A percentile compares a stretch with the other conserved stretches of the same genome.
Evolutionary conservation across 1,140 invertebrate species (phyloP).

Genomic region (Geopemphigus sp.): DNA sequence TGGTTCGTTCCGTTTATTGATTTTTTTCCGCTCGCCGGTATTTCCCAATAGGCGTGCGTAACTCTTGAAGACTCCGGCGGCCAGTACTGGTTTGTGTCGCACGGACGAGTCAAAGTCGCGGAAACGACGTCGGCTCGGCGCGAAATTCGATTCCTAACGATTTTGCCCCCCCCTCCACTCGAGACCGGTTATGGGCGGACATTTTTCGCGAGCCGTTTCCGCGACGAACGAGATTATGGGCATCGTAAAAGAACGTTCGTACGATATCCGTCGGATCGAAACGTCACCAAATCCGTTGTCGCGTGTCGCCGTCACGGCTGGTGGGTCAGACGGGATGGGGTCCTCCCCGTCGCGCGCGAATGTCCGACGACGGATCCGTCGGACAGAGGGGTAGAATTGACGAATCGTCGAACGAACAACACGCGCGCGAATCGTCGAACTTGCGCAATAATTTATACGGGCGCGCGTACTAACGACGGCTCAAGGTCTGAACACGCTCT

Average conservation of each 20-base stretch:
- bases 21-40: not conserved
- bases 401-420: too few species aligned
- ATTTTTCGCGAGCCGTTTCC: conserved; percentile 15
- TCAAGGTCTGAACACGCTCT: too few species aligned
- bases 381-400: too few species aligned
- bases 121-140: not conserved
- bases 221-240: not conserved
- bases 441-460: too few species aligned
- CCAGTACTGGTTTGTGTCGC: conserved; percentile 14
- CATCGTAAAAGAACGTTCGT: not conserved
- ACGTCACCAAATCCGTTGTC: conserved; percentile 37
- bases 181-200: not conserved
- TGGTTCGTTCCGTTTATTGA: not conserved
- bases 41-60: not conserved
- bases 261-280: conserved; percentile 2
- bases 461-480: too few species aligned
- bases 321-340: too few species aligned
- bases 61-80: not conserved
- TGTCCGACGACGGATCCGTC: too few species aligned
- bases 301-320: too few species aligned
- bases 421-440: too few species aligned
- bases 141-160: conserved; percentile 6
- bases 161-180: not conserved
- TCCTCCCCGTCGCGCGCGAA: too few species aligned
- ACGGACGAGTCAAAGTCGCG: conserved; percentile 6